Conservation (phyloP, 2,113 vertebrate genomes). For the Telmatochromis sp. region DNA sequence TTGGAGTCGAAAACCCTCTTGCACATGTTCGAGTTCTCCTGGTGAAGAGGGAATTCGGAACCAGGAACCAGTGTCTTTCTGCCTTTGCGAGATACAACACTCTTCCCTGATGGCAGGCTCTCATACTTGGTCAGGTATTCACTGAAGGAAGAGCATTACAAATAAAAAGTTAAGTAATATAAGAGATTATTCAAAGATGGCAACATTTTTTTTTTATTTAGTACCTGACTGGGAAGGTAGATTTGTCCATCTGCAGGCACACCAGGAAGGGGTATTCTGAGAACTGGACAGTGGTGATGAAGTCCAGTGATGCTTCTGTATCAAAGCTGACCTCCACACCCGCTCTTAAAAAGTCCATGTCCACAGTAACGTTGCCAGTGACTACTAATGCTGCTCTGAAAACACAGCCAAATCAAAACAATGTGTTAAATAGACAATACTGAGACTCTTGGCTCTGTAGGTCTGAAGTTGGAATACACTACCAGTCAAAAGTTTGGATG, state of each 20-base stretch:
- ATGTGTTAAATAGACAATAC: neutral
- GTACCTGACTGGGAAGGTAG: slow-evolving; percentile 82
- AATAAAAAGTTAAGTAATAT: neutral
- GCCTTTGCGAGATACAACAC: slow-evolving; percentile 62
- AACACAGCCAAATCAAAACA: neutral
- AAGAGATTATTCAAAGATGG: neutral
- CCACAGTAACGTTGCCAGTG: slow-evolving; percentile 80
- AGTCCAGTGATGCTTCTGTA: slow-evolving; percentile 80
- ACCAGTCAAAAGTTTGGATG: neutral
- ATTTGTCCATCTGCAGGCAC: slow-evolving; percentile 95
- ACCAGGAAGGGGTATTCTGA: slow-evolving; percentile 95
- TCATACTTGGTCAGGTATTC: slow-evolving; percentile 80
- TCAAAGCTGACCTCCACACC: slow-evolving; percentile 84
- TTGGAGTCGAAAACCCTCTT: slow-evolving; percentile 78
- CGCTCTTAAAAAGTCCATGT: slow-evolving; percentile 81
- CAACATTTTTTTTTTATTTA: too few species aligned
- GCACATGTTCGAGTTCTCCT: slow-evolving; percentile 97
- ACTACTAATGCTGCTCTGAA: slow-evolving; percentile 78
- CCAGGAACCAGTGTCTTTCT: slow-evolving; percentile 71
- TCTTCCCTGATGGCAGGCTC: slow-evolving; percentile 76
- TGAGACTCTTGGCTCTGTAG: neutral
- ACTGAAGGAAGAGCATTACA: slow-evolving; percentile 56
- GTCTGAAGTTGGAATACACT: neutral
- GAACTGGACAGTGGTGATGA: slow-evolving; percentile 94
- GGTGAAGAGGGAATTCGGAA: slow-evolving; percentile 90